Conservation (phyloP, 2,113 vertebrate genomes). For the Peucedramus taeniatus region DNA sequence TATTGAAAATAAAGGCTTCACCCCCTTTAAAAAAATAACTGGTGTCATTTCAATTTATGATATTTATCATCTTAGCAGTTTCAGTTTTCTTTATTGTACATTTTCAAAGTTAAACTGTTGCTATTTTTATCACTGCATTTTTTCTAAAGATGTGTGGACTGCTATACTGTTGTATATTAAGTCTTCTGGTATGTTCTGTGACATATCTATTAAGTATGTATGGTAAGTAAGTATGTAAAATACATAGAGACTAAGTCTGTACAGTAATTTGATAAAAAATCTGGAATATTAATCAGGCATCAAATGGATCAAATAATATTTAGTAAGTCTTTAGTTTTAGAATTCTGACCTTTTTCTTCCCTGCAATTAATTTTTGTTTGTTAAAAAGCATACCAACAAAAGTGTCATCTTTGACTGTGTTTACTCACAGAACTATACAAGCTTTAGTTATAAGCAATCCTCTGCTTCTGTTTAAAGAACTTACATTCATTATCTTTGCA, state of each 20-base stretch:
- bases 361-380: not conserved
- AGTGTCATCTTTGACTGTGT: not conserved
- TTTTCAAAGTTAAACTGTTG: not conserved
- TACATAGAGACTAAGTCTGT: not conserved
- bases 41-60: not conserved
- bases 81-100: not conserved
- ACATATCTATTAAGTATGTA: not conserved
- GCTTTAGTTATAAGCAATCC: not conserved
- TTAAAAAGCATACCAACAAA: not conserved
- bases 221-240: not conserved
- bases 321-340: not conserved
- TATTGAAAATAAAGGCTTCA: not conserved
- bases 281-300: not conserved
- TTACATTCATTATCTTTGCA: conserved; percentile 8
- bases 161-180: not conserved
- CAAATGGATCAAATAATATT: not conserved
- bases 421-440: not conserved
- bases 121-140: not conserved
- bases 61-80: not conserved
- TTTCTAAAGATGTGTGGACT: not conserved
- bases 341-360: not conserved
- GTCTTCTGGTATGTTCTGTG: not conserved
- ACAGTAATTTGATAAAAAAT: not conserved
- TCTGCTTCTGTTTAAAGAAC: conserved; percentile 13
- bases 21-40: not conserved